These are phyloP conservation scores for Phaethon lepturus DNA, from an alignment of 2,113 vertebrate species.

Conservation along the genomic window DNA sequence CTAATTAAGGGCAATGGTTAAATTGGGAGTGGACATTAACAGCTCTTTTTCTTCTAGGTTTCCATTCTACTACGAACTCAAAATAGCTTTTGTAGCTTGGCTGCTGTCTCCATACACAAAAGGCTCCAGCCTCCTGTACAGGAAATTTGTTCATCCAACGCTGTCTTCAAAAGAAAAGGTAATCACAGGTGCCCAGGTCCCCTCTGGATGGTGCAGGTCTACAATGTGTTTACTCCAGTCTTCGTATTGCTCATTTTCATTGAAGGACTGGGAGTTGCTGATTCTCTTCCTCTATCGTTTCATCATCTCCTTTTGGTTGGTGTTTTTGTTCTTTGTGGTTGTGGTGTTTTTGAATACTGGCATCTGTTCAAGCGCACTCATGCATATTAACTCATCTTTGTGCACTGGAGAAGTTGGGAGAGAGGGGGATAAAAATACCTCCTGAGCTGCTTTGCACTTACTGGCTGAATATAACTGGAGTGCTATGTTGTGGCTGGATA, in stretches of 20 bases:
- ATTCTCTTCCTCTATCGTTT: not conserved
- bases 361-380: not conserved
- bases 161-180: conserved; percentile 99
- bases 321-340: not conserved
- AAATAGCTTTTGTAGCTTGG: conserved; percentile 99
- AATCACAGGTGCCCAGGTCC: conserved; percentile 7
- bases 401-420: not conserved
- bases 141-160: conserved; percentile 98
- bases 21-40: not conserved
- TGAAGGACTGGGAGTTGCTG: not conserved
- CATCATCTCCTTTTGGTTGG: not conserved
- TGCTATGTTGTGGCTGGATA: not conserved
- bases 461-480: not conserved
- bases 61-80: conserved; percentile 99
- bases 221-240: not conserved
- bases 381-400: not conserved
- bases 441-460: not conserved
- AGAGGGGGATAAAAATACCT: not conserved
- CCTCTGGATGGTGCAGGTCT: not conserved
- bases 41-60: conserved; percentile 82
- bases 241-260: not conserved
- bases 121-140: conserved; percentile 96
- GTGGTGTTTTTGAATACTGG: not conserved
- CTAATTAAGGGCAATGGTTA: not conserved
- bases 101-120: conserved; percentile 97